Base-by-base conservation (phyloP, 2,113 vertebrate genomes). In the Holacanthus passer region DNA sequence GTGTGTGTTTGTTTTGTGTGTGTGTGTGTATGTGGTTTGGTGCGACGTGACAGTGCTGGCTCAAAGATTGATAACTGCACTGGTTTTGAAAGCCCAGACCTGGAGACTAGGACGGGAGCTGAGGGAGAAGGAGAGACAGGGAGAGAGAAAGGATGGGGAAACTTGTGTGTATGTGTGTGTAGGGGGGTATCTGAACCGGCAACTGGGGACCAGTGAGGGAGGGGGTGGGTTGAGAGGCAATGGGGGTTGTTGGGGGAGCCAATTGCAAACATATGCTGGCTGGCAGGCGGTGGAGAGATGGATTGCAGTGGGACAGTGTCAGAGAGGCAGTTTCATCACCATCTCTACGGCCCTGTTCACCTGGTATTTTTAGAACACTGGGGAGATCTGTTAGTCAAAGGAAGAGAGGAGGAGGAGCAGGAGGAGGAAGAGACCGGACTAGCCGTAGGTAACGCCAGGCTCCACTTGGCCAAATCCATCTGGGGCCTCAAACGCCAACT, bases 341-440 rank as follows among this genome's bases (percentile, higher is more conserved):
- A 97, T 96, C 97, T 97, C 97, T 95, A 95, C 96, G 96, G 97
- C 96, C 96, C 96, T 96, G 96, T 96, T 97, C 97, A 97, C 97
- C 96, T 97, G 97, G 96, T 98, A 98, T 99, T 99, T 98, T 98
- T 98, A 98, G 97, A 98, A 98, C 96, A 96, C 96, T 97, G 96
- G 96, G 97, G 96, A 97, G 96, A 97, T 97, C 96, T 97, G 96
- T 97, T 97, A 97, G 97, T 98, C 97, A 97, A 97, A 97, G 96
- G 96, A 82, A 88, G 80, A 94, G 96, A 95, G 93, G 65, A 66
- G 75, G 93, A 74, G 77, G 67, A 83, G 94, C 93, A 95, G 71
- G 64, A 81, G 50, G 81, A 87, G 75, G 81, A 77, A 69, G 95
- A 96, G 95, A 95, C 94, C 95, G 96, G 96, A 97, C 96, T 96